Base-by-base conservation (phyloP, 2,888 invertebrate genomes). In the Brachyptera putata region DNA sequence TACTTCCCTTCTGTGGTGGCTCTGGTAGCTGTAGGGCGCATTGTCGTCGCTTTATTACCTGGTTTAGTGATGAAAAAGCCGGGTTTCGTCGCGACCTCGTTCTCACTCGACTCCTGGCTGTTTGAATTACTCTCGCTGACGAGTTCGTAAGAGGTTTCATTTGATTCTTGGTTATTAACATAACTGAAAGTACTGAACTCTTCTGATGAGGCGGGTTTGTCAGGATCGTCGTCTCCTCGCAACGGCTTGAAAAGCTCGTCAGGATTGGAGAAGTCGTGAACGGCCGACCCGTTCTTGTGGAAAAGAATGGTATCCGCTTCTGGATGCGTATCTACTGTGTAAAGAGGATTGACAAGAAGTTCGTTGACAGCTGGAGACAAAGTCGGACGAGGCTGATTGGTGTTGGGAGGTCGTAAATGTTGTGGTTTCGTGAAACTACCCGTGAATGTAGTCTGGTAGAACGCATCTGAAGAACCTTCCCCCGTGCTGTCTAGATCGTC, bases 261-360 rank as follows among this genome's bases (percentile, higher is more conserved):
- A 1, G 76, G 76, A 66, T 74, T 72, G 50, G 75, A 66, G 3
- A 70, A 74, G 62, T 80, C 80, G 62, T 78, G 76, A 0, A 80
- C 82, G 26, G 80, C 75, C 18, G 80, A 76, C 53, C 83, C 83
- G 66, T 81, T 80, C 60, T 72, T 72, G 65, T 84, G 80, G 1
- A 84, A 72, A 0, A 87, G 69, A 57, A 84, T 78, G 0, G 87
- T 83, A 61, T 87, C 87, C 11, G 85, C 82, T 0, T 79, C 67
- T 3, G 70, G 66, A 26, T 64, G 58, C 5, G 41, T 39, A 41
- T 49, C 55, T 43, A 48, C 50, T 25, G 56, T 61, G 9, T 55
- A 49, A 7, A 26, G 22, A 1, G 61, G 61, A 24, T 56, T 26
- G 25, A 58, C 43, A 14, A 57, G 41, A 16, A 50, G 18, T 1